Evolutionary conservation across 2,888 invertebrate species (phyloP), one percentile per base, ranked within the genome.

Genomic region (Eupithecia centaureata): DNA sequence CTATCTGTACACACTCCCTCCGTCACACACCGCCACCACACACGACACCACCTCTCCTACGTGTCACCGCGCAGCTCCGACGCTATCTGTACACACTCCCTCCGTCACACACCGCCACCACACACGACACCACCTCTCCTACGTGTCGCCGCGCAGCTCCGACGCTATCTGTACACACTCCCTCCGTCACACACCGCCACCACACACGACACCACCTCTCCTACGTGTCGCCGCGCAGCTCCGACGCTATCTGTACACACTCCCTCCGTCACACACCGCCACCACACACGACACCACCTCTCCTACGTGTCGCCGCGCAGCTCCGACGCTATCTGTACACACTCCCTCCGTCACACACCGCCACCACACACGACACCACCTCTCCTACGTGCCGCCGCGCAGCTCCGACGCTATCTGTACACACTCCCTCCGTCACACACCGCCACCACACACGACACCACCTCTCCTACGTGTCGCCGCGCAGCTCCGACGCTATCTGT

Each of bases 1-100:
- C 62, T 56, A 67, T 60, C 62, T 67, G 69, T 27, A 59, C 42
- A 47, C 47, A 59, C 27, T 51, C 57, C 63, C 56, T 42, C 54
- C 4, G 51, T 51, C 51, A 51, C 4, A 8, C 25, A 15, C 1
- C 22, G 10, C 5, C 47, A 12, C 18, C 25, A 12, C 22, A 42
- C 42, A 42, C 8, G 35, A 38, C 5, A 38, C 5, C 42, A 42
- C n/a, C 42, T 42, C 18, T 42, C 38, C 42, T 38, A 42, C 42
- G n/a, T n/a, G n/a, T 92, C 91, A 72, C 82, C 82, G 33, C 84
- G 87, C 67, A 86, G 77, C 82, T 90, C 92, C 52, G 22, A n/a
- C 67, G 30, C 62, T 56, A 67, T 60, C 62, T 67, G 69, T 27
- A 59, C 42, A 47, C 47, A 59, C 27, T 51, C 57, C 63, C 56